These are phyloP conservation scores for Cetoscarus ocellatus DNA, from an alignment of 2,797 vertebrate genomes.

Conservation along the genomic window DNA sequence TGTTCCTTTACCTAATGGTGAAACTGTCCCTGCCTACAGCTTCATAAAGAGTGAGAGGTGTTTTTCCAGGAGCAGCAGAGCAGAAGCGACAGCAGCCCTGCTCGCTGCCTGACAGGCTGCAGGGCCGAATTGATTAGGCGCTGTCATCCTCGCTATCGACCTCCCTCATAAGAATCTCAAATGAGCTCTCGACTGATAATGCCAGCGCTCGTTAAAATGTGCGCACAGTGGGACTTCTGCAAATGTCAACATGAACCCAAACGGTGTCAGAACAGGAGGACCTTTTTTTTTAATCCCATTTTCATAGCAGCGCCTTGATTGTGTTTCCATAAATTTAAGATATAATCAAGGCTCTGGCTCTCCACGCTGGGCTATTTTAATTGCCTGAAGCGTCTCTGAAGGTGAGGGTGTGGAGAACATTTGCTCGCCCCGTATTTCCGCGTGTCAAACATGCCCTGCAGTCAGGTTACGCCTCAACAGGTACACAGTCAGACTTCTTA, in stretches of 20 bases:
- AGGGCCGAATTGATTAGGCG: constrained; percentile 64
- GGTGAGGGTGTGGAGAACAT: constrained; percentile 38
- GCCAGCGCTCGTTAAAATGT: constrained; percentile 64
- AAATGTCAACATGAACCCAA: constrained; percentile 63
- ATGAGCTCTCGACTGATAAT: constrained; percentile 68
- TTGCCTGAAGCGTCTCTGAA: constrained; percentile 19
- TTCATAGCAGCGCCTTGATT: constrained; percentile 40
- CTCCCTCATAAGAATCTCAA: constrained; percentile 60
- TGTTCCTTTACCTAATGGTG: too few species aligned
- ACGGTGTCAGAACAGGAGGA: constrained; percentile 31
- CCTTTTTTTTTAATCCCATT: constrained; percentile 38
- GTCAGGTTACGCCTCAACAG: constrained; percentile 56
- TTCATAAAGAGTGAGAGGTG: constrained; percentile 8
- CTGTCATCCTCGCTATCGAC: constrained; percentile 56
- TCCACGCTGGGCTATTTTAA: constrained; percentile 31
- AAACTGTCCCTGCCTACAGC: constrained; percentile 36
- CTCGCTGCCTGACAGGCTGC: constrained; percentile 26
- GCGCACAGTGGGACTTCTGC: constrained; percentile 50
- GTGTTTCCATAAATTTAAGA: constrained; percentile 28
- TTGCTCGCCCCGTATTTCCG: constrained; percentile 38
- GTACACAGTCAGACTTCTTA: constrained; percentile 54
- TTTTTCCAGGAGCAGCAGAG: constrained; percentile 22
- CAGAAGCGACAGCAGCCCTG: constrained; percentile 30
- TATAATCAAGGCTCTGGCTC: constrained; percentile 25
- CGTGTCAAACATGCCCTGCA: constrained; percentile 59